These are phyloP conservation scores for Chamaea fasciata DNA, from an alignment of 2,113 vertebrate genomes.

Conservation along the genomic window DNA sequence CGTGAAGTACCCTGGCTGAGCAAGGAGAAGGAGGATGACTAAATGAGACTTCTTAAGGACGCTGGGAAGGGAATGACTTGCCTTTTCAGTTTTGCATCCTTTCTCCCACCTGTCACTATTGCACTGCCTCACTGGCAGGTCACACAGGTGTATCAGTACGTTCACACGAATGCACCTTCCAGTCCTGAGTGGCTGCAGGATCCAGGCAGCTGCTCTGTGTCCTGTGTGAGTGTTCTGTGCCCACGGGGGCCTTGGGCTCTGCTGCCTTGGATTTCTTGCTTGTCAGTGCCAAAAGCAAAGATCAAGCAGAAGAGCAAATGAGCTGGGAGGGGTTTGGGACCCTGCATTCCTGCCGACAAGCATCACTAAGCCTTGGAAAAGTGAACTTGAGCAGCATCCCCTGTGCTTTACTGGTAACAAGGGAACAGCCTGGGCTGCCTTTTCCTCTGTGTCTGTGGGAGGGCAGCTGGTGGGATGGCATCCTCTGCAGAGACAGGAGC, in stretches of 20 bases:
- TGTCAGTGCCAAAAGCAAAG: background rate
- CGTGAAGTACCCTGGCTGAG: background rate
- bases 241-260: background rate
- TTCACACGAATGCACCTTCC: accelerated
- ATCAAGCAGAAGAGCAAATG: background rate
- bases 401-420: background rate
- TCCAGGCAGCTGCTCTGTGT: background rate
- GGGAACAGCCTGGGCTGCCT: background rate
- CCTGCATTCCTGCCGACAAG: background rate
- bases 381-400: background rate
- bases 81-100: background rate
- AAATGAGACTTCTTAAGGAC: background rate
- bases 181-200: background rate
- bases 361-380: background rate
- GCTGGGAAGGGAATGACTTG: background rate
- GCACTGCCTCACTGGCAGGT: background rate
- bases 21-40: background rate
- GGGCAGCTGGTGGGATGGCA: accelerated
- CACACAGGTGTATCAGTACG: accelerated
- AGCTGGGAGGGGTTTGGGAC: background rate
- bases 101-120: background rate
- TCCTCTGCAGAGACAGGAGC: background rate
- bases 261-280: background rate
- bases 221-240: background rate
- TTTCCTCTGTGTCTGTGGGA: background rate